phyloP scores from a whole-genome alignment of 2,797 vertebrate species.

The Myotis daubentonii region DNA sequence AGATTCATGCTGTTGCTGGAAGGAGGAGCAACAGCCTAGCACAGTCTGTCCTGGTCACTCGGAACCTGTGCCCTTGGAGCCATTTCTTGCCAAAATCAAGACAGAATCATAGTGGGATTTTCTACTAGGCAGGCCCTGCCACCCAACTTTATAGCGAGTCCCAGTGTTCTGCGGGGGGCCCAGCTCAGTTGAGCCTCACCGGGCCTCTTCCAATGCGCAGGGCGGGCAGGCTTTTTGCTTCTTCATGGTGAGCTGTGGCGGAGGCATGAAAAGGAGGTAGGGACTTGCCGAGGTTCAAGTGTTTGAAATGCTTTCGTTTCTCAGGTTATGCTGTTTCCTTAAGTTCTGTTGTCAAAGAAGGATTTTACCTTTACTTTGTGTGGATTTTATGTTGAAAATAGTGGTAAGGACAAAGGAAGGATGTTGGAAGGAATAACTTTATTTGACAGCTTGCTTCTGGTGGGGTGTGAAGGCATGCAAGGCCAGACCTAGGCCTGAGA shows the following conservation, averaged over 20 bases:
- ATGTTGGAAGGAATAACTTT: neutral
- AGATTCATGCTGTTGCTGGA: constrained; percentile 53
- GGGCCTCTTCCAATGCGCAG: too few species aligned
- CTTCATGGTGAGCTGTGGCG: neutral
- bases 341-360: neutral
- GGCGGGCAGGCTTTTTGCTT: neutral
- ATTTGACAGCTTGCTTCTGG: neutral
- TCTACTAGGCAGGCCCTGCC: neutral
- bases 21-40: neutral
- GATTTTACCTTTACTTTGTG: accelerated
- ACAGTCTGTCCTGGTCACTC: neutral
- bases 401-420: neutral
- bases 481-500: neutral
- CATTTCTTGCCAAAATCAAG: constrained; percentile 9
- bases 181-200: accelerated
- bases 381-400: neutral
- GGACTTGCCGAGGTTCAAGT: neutral
- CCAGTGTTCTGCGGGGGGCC: accelerated
- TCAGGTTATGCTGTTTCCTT: neutral
- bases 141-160: accelerated
- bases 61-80: neutral
- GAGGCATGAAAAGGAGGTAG: neutral
- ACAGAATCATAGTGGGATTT: neutral
- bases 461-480: too few species aligned
- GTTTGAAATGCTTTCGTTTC: neutral